Base-by-base conservation (phyloP, 2,888 invertebrate species). In the Melieria crassipennis region DNA sequence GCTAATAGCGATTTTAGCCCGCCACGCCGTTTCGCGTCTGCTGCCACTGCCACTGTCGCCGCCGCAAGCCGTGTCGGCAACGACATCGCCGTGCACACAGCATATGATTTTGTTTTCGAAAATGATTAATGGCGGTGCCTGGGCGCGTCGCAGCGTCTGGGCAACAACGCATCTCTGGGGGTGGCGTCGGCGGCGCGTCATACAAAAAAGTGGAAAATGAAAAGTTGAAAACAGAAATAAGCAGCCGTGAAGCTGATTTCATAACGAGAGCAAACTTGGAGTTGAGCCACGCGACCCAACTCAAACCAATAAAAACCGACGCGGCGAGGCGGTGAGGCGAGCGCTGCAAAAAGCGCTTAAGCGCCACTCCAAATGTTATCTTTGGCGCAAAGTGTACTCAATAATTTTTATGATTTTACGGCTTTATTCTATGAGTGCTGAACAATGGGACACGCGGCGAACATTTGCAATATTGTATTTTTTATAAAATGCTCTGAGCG, bases 51-150 rank as follows among this genome's bases (percentile, higher is more conserved):
- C 7, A 48, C 13, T 7, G 13, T 6, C 10, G 11, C 48, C 47
- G 10, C 16, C 4, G 47, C 9, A 30, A 5, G 10, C 43, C 7
- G 9, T 45, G 11, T 13, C 48, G 47, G 11, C 56, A 56, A 42
- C 13, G 43, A 43, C 57, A 16, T 58, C 45, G 65, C 60, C 50
- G 65, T 65, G 52, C 43, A 52, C 48, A 57, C 62, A 56, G 66
- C 56, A 71, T 65, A 71, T 66, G 65, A 66, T 71, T 71, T 66
- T 66, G n/a, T 66, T 62, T 62, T 57, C 61, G 65, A 56, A 65
- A 71, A 71, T 71, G 71, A 71, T 71, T 71, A 71, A 71, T 71
- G 66, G n/a, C 16, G 48, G 16, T 61, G 30, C 52, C 46, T 69
- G 30, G 30, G 30, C 30, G 30, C 30, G 30, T 30, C 30, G 30